Evolutionary conservation across 2,113 vertebrate genomes (phyloP).

Genomic region (Marcusenius ussheri): DNA sequence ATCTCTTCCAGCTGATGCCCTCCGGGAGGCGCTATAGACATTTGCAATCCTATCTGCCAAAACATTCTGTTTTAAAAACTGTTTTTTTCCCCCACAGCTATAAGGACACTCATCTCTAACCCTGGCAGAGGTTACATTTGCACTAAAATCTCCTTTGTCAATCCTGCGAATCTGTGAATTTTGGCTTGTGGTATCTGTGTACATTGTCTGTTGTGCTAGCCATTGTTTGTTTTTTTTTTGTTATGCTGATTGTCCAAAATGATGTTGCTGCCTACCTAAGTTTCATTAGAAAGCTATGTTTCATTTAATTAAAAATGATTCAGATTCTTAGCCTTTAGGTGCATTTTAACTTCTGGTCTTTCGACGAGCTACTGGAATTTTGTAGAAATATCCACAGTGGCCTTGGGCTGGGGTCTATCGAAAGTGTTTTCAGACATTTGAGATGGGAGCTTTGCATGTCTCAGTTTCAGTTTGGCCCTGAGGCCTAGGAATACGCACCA

Average conservation of each 20-base stretch:
- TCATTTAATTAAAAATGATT: not conserved
- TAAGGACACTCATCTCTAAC: not conserved
- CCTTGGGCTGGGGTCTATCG: not conserved
- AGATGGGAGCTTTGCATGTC: not conserved
- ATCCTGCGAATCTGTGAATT: not conserved
- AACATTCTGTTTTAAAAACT: not conserved
- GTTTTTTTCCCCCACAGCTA: not conserved
- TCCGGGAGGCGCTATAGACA: not conserved
- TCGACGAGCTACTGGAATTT: not conserved
- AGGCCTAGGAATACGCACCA: not conserved
- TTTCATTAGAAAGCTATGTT: not conserved
- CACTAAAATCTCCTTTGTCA: not conserved
- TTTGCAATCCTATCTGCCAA: not conserved
- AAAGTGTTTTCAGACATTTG: not conserved
- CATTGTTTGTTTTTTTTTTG: not conserved
- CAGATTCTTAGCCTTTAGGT: not conserved
- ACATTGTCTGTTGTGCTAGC: not conserved
- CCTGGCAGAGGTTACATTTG: not conserved
- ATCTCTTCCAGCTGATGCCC: not conserved
- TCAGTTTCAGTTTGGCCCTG: not conserved
- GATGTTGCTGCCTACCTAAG: not conserved
- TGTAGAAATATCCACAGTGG: not conserved
- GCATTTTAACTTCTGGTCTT: not conserved
- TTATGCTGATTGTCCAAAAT: not conserved
- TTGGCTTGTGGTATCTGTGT: not conserved